Conservation (phyloP, 2,113 vertebrate species). For the Prunella fulvescens region DNA sequence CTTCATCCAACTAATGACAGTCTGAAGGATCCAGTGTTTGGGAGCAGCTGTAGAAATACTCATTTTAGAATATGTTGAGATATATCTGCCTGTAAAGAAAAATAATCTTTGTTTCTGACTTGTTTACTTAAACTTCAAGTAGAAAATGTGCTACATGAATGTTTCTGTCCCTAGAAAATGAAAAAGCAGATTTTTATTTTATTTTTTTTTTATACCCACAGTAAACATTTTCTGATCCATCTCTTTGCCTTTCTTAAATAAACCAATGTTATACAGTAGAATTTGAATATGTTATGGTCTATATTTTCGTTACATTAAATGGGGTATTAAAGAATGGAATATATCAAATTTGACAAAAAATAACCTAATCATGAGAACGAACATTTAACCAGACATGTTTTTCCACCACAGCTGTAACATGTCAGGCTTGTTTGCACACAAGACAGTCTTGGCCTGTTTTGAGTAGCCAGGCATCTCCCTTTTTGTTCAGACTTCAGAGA, state of each 20-base stretch:
- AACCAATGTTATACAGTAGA: background rate
- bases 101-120: background rate
- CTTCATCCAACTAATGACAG: background rate
- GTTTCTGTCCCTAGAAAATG: background rate
- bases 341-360: background rate
- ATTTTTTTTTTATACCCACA: background rate
- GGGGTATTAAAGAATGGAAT: background rate
- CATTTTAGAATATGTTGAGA: background rate
- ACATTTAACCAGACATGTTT: slow-evolving; percentile 59
- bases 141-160: background rate
- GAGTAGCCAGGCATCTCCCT: slow-evolving; percentile 69
- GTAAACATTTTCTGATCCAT: slow-evolving; percentile 45
- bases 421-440: slow-evolving; percentile 79
- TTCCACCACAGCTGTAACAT: slow-evolving; percentile 70
- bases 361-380: slow-evolving; percentile 24
- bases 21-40: background rate
- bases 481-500: slow-evolving; percentile 71
- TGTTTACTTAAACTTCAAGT: background rate
- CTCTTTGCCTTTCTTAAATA: slow-evolving; percentile 65
- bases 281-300: background rate
- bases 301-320: background rate
- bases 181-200: background rate
- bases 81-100: background rate
- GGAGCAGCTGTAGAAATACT: background rate
- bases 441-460: slow-evolving; percentile 66